Evolutionary conservation across 2,797 vertebrate species (phyloP).

Genomic region (Geotrypetes seraphini): DNA sequence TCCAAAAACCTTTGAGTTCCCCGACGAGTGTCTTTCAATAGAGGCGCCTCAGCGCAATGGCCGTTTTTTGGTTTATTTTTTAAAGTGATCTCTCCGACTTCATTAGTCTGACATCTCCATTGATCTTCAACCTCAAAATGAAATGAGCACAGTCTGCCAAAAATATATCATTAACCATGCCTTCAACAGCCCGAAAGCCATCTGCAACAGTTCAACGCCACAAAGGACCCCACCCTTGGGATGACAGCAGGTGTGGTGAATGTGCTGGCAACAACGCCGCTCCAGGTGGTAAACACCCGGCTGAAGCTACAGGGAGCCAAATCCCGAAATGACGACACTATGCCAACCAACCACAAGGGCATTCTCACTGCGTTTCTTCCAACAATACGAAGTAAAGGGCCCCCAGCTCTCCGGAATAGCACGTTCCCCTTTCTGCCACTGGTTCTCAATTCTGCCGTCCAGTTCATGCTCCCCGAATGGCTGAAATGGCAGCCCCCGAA

Average conservation of each 20-base stretch:
- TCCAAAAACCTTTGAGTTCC: too few species aligned
- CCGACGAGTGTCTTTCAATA: too few species aligned
- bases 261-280: slow-evolving; percentile 80
- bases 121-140: too few species aligned
- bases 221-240: too few species aligned
- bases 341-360: slow-evolving; percentile 78
- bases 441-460: slow-evolving; percentile 89
- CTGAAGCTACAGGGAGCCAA: slow-evolving; percentile 92
- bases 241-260: slow-evolving; percentile 88
- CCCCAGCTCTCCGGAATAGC: slow-evolving; percentile 82
- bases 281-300: slow-evolving; percentile 94
- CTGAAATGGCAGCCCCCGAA: slow-evolving; percentile 80
- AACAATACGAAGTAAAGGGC: slow-evolving; percentile 72
- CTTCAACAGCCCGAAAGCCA: too few species aligned
- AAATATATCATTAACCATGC: too few species aligned
- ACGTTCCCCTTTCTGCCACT: slow-evolving; percentile 84
- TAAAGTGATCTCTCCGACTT: too few species aligned
- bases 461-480: slow-evolving; percentile 93
- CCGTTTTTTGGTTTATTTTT: too few species aligned
- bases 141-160: too few species aligned
- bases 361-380: slow-evolving; percentile 83
- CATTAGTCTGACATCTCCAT: too few species aligned
- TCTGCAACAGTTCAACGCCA: too few species aligned
- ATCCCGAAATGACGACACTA: slow-evolving; percentile 79
- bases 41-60: too few species aligned